Evolutionary conservation across 2,113 vertebrate genomes (phyloP).

Genomic region (Monopterus albus): DNA sequence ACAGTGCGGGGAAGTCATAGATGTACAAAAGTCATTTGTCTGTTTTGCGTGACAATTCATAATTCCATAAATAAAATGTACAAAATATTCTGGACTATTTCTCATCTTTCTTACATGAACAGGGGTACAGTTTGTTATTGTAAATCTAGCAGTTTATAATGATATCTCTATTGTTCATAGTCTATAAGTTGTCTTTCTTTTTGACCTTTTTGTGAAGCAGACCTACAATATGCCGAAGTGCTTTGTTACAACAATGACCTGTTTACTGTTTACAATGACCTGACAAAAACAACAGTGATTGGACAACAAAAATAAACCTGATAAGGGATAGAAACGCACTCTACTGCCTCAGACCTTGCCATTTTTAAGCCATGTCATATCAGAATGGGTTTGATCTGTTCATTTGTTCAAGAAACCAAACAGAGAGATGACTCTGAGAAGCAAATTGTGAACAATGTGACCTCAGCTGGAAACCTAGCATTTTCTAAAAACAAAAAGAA

Average conservation of each 20-base stretch:
- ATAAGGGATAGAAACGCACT: slow-evolving; percentile 64
- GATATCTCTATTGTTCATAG: slow-evolving; percentile 64
- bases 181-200: slow-evolving; percentile 49
- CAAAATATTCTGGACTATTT: slow-evolving; percentile 79
- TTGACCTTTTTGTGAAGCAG: slow-evolving; percentile 52
- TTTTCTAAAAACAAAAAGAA: slow-evolving; percentile 60
- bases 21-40: slow-evolving; percentile 76
- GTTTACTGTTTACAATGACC: slow-evolving; percentile 59
- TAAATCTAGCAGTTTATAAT: slow-evolving; percentile 68
- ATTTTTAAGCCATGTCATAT: slow-evolving; percentile 22
- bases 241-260: slow-evolving; percentile 64
- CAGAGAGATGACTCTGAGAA: slow-evolving; percentile 40
- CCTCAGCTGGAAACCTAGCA: slow-evolving; percentile 46
- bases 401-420: slow-evolving; percentile 43
- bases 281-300: slow-evolving; percentile 56
- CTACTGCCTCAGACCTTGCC: slow-evolving; percentile 39
- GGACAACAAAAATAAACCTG: slow-evolving; percentile 55
- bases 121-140: slow-evolving; percentile 62
- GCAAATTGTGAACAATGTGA: slow-evolving; percentile 65
- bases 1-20: slow-evolving; percentile 73
- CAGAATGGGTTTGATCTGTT: slow-evolving; percentile 23
- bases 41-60: slow-evolving; percentile 67
- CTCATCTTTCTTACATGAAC: slow-evolving; percentile 65
- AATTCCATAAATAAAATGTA: slow-evolving; percentile 81
- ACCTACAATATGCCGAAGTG: slow-evolving; percentile 58